Conservation (phyloP, 1,140 invertebrate species). For the Hesperophylax magnus region DNA sequence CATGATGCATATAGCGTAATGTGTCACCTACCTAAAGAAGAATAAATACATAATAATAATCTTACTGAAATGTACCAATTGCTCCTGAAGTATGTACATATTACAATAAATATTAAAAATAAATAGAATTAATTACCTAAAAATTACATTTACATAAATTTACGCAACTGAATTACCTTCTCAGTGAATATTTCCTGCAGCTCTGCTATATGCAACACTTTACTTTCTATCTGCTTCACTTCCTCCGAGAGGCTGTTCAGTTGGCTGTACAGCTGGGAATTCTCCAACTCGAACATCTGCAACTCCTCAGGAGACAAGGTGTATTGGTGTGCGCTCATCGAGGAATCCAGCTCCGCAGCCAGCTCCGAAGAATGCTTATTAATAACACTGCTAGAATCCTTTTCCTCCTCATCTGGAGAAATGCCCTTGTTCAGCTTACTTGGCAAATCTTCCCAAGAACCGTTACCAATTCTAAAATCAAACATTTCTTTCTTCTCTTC, state of each 20-base stretch:
- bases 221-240: constrained; percentile 90
- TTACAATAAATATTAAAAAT: too few relatives aligned
- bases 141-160: too few relatives aligned
- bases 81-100: too few relatives aligned
- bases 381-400: constrained; percentile 45
- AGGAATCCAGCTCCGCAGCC: constrained; percentile 56
- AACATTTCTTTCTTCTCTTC: constrained; percentile 62
- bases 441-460: constrained; percentile 63
- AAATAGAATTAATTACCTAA: too few relatives aligned
- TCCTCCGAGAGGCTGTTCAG: constrained; percentile 85
- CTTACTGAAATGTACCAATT: too few relatives aligned
- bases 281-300: constrained; percentile 92
- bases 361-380: constrained; percentile 42
- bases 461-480: constrained; percentile 57
- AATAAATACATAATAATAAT: too few relatives aligned
- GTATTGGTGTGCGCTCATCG: constrained; percentile 68
- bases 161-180: constrained; percentile 78
- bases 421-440: constrained; percentile 63
- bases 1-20: too few relatives aligned
- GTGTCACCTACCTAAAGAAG: too few relatives aligned
- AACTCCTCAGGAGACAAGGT: constrained; percentile 88
- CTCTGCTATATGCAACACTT: constrained; percentile 95
- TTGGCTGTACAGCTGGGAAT: constrained; percentile 86
- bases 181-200: constrained; percentile 98
- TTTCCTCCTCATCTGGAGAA: constrained; percentile 60